Base-by-base conservation (phyloP, 2,888 invertebrate species). In the Heliconius erato region DNA sequence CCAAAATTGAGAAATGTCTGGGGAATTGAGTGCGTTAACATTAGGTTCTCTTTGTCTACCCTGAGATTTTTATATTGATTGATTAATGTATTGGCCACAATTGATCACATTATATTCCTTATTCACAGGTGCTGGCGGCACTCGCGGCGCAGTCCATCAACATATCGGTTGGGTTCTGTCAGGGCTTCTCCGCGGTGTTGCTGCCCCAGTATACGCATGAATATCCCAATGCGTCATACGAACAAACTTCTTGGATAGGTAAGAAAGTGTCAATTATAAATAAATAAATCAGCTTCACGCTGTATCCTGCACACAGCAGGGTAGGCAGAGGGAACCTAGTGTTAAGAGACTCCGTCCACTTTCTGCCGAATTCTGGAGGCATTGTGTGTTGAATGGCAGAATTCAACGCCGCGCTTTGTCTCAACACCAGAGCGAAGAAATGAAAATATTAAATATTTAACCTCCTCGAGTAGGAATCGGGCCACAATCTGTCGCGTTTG, bases 161-260 rank as follows among this genome's bases (percentile, higher is more conserved):
- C 89, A 97, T 98, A 89, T 97, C 97, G 79, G 97, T 98, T 86
- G 98, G 98, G 1, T 97, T 98, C 89, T 97, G 97, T 84, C 98
- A 98, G 91, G 97, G 97, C 69, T 98, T 97, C 94, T 98, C 97
- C 71, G 98, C 98, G 2, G 97, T 98, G 54, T 96, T 98, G 88
- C 94, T 98, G 85, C 98, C 98, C 79, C 97, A 97, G 93, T 96
- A 98, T 85, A 93, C 96, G 79, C 93, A 91, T 63, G 96, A 96
- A 83, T 92, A 96, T 79, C 95, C 96, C 0, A 90, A 93, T 19
- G 96, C 97, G 85, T 96, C 97, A 9, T 94, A 96, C 68, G 97
- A 97, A 84, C 96, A 97, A 92, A 96, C 96, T 72, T 97, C 98
- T 82, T 98, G 98, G 98, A 96, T 97, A 84, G 97, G 97, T 97